phyloP scores from a whole-genome alignment of 2,888 invertebrate species.

The Ormia ochracea region DNA sequence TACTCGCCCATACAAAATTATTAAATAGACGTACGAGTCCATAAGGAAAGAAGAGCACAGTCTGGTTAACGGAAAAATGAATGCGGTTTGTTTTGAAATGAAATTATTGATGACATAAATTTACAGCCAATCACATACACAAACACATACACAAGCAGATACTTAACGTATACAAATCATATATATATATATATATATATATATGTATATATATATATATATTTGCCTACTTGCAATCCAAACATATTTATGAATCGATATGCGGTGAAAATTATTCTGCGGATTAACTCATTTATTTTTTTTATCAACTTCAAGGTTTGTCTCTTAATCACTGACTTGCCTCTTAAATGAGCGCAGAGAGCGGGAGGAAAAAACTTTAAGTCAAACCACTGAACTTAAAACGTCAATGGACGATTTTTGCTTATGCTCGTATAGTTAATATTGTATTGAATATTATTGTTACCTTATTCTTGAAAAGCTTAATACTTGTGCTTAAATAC shows the following conservation, averaged over 20 bases:
- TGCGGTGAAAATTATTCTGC: slow-evolving; percentile 34
- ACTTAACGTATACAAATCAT: no score
- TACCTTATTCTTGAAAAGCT: slow-evolving; percentile 30
- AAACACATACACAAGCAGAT: not conserved
- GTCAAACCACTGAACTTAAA: slow-evolving; percentile 42
- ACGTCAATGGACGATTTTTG: slow-evolving; percentile 60
- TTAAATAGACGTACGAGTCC: not conserved
- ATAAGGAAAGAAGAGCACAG: not conserved
- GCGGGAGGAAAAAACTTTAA: slow-evolving; percentile 25
- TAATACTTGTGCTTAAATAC: slow-evolving; percentile 33
- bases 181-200: not conserved
- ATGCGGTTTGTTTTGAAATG: slow-evolving; percentile 34
- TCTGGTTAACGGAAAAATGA: not conserved
- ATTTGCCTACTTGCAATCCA: not conserved
- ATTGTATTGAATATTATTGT: slow-evolving; percentile 21
- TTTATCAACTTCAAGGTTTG: slow-evolving; percentile 52
- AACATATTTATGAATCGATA: slow-evolving; percentile 4
- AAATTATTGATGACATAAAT: slow-evolving; percentile 55
- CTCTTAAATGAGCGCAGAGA: not conserved
- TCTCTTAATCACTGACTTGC: slow-evolving; percentile 43
- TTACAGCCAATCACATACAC: slow-evolving; percentile 40
- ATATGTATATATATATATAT: not conserved
- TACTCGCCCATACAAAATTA: not conserved
- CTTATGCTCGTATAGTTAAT: slow-evolving; percentile 34
- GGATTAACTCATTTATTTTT: slow-evolving; percentile 54